Evolutionary conservation across 2,797 vertebrate species (phyloP), one percentile per base, ranked within the genome.

Genomic region (Malacoraja senta): DNA sequence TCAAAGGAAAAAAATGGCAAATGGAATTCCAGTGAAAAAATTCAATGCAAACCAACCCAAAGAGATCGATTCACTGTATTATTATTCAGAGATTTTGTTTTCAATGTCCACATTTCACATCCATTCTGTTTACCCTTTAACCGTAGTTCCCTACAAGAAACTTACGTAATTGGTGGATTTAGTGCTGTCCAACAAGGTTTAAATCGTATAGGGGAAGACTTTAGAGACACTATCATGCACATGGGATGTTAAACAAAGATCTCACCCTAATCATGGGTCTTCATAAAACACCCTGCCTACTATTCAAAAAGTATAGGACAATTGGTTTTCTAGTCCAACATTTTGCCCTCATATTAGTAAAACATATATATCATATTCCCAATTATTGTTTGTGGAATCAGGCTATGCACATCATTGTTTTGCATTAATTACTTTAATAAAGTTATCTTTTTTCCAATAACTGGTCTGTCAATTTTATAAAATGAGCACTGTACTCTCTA

Each of bases 391-490:
- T 19, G 7, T 65, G 15, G 61, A 2, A 65, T 8, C 44, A 58
- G 29, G 53, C 44, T 6, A 1, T 84, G 81, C 24, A 9, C 26
- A 84, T 8, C 10, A 26, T 84, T 86, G 29, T 29, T 12, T 24
- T 29, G 58, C 44, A n/a, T 17, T 65, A 68, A 65, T n/a, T n/a
- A 65, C 0, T 19, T 15, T 65, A 63, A 53, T 61, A 91, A 35
- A 72, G 9, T 88, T 74, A 74, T 71, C 35, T 9, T 53, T 92
- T 29, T 29, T 72, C 86, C 35, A 91, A 58, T 63, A 86, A 91
- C 10, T 65, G 24, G 24, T 72, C 32, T 72, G 38, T 76, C 90
- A 92, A n/a, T 76, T 92, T 53, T 76, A 74, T 58, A 92, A 92
- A 76, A n/a, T 92, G 21, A 53, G 12, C 71, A 92, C 0, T 24